These are phyloP conservation scores for Alauda arvensis DNA, from an alignment of 2,797 vertebrate species.

Conservation along the genomic window DNA sequence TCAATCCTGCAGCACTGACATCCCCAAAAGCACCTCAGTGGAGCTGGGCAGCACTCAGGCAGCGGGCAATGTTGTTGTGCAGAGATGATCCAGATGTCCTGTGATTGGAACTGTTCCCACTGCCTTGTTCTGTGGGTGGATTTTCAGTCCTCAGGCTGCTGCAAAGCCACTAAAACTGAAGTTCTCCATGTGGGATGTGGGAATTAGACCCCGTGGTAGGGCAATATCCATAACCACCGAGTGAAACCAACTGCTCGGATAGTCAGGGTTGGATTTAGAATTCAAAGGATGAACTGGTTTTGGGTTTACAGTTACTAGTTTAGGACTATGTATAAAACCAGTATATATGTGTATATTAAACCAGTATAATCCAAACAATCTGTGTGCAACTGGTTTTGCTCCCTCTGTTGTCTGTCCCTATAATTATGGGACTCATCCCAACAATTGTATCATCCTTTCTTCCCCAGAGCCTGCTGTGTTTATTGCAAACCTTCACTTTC, in stretches of 20 bases:
- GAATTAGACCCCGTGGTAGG: not conserved
- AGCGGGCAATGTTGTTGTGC: not conserved
- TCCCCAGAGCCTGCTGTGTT: not conserved
- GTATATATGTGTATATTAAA: not conserved
- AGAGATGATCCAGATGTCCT: not conserved
- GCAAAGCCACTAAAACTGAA: not conserved
- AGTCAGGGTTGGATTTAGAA: not conserved
- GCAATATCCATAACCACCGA: not conserved
- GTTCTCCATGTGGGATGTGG: not conserved
- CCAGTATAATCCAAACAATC: fast-evolving
- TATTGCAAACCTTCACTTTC: not conserved
- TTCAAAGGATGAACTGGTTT: not conserved
- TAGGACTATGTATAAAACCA: not conserved
- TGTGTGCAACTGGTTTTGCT: not conserved
- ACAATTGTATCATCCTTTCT: not conserved
- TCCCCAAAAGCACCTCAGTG: not conserved
- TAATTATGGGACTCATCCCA: not conserved
- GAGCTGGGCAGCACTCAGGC: not conserved
- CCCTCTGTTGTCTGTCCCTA: not conserved
- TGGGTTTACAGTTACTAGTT: not conserved
- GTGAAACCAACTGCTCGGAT: not conserved
- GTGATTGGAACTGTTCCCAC: not conserved
- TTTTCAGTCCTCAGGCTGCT: not conserved
- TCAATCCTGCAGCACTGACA: not conserved
- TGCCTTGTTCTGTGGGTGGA: not conserved